These are phyloP conservation scores for Eurytoma adleriae DNA, from an alignment of 2,888 invertebrate species.

Conservation along the genomic window DNA sequence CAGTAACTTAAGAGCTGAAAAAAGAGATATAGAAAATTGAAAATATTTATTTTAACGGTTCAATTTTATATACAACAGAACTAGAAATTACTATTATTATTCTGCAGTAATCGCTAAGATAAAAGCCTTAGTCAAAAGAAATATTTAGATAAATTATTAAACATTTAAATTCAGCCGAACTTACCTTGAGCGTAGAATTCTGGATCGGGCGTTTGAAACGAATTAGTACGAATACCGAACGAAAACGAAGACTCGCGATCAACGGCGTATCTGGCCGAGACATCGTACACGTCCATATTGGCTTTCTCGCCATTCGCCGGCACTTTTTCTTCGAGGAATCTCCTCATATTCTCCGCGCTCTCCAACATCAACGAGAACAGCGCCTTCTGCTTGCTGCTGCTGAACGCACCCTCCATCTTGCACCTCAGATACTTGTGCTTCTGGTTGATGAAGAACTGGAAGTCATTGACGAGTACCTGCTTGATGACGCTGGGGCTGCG, in stretches of 20 bases:
- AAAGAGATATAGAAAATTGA: too few relatives aligned
- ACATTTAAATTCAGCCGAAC: too few relatives aligned
- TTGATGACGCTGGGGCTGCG: conserved; percentile 76
- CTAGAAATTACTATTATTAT: too few relatives aligned
- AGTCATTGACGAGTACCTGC: conserved; percentile 76
- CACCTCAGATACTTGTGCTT: conserved; percentile 77
- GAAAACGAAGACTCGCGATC: conserved; percentile 67
- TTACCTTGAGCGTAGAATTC: conserved; percentile 65
- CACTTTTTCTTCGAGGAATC: conserved; percentile 58
- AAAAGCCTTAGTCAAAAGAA: too few relatives aligned
- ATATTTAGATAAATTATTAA: too few relatives aligned
- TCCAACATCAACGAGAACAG: conserved; percentile 76
- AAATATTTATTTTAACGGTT: too few relatives aligned
- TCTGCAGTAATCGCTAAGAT: too few relatives aligned
- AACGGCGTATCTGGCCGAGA: conserved; percentile 63
- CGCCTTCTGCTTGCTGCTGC: conserved; percentile 78
- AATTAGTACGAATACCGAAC: conserved; percentile 67
- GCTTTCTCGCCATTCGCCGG: not conserved
- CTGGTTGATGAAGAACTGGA: conserved; percentile 75
- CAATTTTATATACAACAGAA: too few relatives aligned
- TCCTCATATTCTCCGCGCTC: conserved; percentile 65
- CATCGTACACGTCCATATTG: conserved; percentile 56
- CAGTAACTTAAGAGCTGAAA: too few relatives aligned
- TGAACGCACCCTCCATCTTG: conserved; percentile 78
- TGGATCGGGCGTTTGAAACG: conserved; percentile 60